These are phyloP conservation scores for Micrasema longulum DNA, from an alignment of 1,140 invertebrate genomes.

Conservation along the genomic window DNA sequence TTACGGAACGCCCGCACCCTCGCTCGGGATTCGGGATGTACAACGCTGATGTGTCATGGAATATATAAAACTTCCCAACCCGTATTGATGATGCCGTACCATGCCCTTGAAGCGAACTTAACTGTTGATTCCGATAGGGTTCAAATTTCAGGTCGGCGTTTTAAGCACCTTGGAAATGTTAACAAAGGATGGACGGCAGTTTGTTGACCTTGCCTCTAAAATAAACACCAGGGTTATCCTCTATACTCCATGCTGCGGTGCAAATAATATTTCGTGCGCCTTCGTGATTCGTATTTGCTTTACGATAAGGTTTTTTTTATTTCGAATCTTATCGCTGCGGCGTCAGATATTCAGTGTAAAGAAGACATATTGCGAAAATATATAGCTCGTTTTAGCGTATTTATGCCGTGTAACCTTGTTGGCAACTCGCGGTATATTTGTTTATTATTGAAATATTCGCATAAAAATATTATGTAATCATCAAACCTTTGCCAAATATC, in stretches of 20 bases:
- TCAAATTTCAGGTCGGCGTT: too few species aligned
- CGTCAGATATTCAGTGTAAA: slow-evolving; percentile 4
- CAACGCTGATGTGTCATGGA: background rate
- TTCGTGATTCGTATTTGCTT: too few species aligned
- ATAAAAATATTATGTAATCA: background rate
- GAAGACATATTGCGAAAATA: slow-evolving; percentile 19
- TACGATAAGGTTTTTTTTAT: slow-evolving; percentile 8
- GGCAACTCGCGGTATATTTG: background rate
- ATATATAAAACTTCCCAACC: background rate
- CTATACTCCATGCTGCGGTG: background rate
- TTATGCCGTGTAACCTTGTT: background rate
- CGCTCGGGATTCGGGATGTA: background rate
- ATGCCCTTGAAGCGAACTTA: too few species aligned
- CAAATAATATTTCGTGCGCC: slow-evolving; percentile 11
- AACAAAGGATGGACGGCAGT: slow-evolving; percentile 10
- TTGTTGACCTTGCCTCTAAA: background rate
- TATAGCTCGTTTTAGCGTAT: background rate
- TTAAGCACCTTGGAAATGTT: too few species aligned
- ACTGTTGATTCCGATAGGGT: too few species aligned
- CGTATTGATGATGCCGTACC: too few species aligned
- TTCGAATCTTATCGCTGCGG: slow-evolving; percentile 13
- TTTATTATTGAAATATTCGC: slow-evolving; percentile 30
- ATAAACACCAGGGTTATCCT: background rate
- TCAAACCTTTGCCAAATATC: too few species aligned
- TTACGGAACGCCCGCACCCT: background rate